Conservation (phyloP, 2,113 vertebrate species). For the Rissa tridactyla region DNA sequence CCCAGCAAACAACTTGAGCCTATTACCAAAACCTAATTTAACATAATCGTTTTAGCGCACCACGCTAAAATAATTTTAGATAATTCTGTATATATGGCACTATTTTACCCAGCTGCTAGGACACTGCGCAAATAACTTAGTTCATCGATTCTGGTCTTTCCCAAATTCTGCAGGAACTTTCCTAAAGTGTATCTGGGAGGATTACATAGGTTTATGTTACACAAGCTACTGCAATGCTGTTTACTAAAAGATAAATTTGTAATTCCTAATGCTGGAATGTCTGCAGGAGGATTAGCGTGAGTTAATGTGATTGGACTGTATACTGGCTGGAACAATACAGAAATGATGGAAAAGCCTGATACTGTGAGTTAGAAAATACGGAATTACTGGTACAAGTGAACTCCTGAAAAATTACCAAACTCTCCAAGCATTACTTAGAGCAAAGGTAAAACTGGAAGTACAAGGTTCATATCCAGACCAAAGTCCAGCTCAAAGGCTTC, state of each 20-base stretch:
- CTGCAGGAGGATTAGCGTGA: conserved; percentile 15
- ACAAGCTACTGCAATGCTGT: background rate
- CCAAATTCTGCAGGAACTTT: background rate
- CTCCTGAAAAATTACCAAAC: background rate
- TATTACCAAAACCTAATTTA: background rate
- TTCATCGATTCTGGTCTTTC: background rate
- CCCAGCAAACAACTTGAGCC: background rate
- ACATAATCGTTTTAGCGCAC: background rate
- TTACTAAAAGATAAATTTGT: background rate
- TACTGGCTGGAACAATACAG: background rate
- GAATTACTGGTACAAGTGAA: background rate
- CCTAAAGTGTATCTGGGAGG: background rate
- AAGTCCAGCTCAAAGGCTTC: background rate
- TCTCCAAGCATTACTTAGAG: too few relatives aligned
- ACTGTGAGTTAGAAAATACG: background rate
- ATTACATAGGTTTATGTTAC: background rate
- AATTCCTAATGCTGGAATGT: conserved; percentile 15
- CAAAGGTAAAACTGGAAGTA: background rate
- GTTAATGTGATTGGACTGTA: conserved; percentile 15
- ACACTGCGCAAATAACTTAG: background rate
- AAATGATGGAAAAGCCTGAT: background rate
- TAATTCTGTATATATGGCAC: background rate
- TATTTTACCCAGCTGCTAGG: background rate
- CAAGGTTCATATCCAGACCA: background rate
- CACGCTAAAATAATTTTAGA: background rate